Base-by-base conservation (phyloP, 2,888 invertebrate species). In the Cetonia aurata region DNA sequence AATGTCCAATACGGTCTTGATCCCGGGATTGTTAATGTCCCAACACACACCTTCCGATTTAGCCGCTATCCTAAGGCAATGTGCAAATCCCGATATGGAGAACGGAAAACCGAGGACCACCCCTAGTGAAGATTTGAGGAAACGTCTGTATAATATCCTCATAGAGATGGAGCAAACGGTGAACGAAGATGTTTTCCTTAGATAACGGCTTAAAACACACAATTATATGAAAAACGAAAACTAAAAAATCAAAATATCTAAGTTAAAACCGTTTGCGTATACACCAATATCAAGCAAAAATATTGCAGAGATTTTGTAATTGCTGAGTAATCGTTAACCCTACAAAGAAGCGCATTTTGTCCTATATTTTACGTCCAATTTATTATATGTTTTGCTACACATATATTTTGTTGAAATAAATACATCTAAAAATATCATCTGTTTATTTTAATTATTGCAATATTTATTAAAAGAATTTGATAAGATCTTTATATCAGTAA, bases 1-100 rank as follows among this genome's bases (percentile, higher is more conserved):
- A 31, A 84, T 89, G 78, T 88, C 89, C 0, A 89, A 88, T 44
- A 86, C 87, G 44, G 83, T 90, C 50, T 86, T 90, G 76, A 86
- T 90, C 71, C 89, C 90, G 13, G 90, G 90, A 0, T 78, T 90
- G 69, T 80, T 90, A 25, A 86, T 90, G 84, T 88, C 89, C 0
- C 85, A 87, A 65, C 86, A 87, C 72, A 88, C 90, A 0, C 89
- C 90, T 0, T 85, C 87, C 12, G 86, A 87, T 42, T 80, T 90
- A 46, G 87, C 89, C 1, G 85, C 88, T 6, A 81, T 90, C 69
- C 80, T 90, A 42, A 83, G 89, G 73, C 86, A 87, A 73, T 90
- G 90, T 77, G 89, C 89, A 0, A 88, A 89, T 80, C 89, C 89
- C 13, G 82, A 80, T 13, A 81, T 81, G 17, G 87, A 87, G 73